phyloP scores from a whole-genome alignment of 2,113 vertebrate species.

The Morone chrysops region DNA sequence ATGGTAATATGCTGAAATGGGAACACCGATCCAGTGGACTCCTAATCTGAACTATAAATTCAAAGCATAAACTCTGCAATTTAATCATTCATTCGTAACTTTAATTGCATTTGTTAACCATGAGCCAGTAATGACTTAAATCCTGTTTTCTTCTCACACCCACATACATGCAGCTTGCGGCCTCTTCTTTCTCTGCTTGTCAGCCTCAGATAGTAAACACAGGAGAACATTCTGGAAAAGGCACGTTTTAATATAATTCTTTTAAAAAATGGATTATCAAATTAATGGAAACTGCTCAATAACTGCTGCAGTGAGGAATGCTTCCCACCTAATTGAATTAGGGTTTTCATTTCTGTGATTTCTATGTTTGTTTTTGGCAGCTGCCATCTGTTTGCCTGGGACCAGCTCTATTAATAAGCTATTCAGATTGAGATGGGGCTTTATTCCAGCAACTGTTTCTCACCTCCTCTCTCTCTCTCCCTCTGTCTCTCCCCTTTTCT shows the following conservation, averaged over 20 bases:
- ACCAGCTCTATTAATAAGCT: slow-evolving; percentile 84
- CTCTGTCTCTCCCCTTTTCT: slow-evolving; percentile 45
- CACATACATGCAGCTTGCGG: slow-evolving; percentile 47
- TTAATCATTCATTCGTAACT: slow-evolving; percentile 58
- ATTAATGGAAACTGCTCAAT: slow-evolving; percentile 82
- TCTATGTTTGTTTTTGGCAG: slow-evolving; percentile 81
- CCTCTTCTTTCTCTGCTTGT: slow-evolving; percentile 61
- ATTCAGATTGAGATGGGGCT: slow-evolving; percentile 82
- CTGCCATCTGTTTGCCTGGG: slow-evolving; percentile 83
- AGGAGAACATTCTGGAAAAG: slow-evolving; percentile 63
- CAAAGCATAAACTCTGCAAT: slow-evolving; percentile 35
- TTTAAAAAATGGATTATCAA: slow-evolving; percentile 79
- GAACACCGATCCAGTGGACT: not conserved
- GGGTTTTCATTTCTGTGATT: slow-evolving; percentile 77
- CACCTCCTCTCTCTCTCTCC: slow-evolving; percentile 72
- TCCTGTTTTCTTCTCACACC: slow-evolving; percentile 71
- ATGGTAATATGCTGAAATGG: not conserved
- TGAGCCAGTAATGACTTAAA: slow-evolving; percentile 69
- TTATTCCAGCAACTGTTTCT: slow-evolving; percentile 81
- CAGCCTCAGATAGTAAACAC: slow-evolving; percentile 70
- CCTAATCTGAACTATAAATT: slow-evolving; percentile 47
- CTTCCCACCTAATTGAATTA: slow-evolving; percentile 83
- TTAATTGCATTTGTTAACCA: slow-evolving; percentile 74
- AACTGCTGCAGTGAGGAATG: slow-evolving; percentile 73
- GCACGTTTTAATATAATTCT: slow-evolving; percentile 57